Evolutionary conservation across 1,140 invertebrate genomes (phyloP).

Genomic region (Cotesia typhae): DNA sequence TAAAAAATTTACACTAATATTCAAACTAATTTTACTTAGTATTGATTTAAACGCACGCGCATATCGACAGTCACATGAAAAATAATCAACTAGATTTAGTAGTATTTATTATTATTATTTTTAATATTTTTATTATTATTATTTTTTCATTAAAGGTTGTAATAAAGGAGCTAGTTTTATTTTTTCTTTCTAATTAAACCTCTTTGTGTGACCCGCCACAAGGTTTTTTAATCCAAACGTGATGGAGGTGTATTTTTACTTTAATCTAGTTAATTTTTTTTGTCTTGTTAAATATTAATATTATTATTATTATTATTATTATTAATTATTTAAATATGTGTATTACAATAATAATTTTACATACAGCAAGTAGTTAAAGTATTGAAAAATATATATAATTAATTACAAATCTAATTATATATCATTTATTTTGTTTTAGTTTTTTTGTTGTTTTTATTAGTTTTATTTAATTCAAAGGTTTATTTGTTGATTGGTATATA

Average conservation of each 20-base stretch:
- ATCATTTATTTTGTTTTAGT: conserved; percentile 49
- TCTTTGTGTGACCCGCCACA: conserved; percentile 27
- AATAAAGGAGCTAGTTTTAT: conserved; percentile 12
- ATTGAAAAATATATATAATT: conserved; percentile 66
- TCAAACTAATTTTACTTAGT: not conserved
- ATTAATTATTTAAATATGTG: conserved; percentile 43
- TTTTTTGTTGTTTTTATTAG: not conserved
- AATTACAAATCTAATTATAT: conserved; percentile 66
- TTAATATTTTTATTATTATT: not conserved
- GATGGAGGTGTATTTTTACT: conserved; percentile 19
- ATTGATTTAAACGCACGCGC: not conserved
- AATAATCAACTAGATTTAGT: not conserved
- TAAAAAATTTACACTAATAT: too few relatives aligned
- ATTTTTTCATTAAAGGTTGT: not conserved
- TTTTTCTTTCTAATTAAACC: conserved; percentile 23
- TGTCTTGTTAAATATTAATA: conserved; percentile 18
- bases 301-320: not conserved
- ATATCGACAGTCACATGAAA: conserved; percentile 13
- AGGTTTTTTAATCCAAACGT: conserved; percentile 17
- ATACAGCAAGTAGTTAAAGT: conserved; percentile 64
- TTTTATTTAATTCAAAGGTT: too few relatives aligned
- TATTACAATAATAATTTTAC: conserved; percentile 47
- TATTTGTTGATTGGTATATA: conserved; percentile 12
- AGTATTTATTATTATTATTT: too few relatives aligned
- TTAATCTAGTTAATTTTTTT: not conserved